Evolutionary conservation across 2,888 invertebrate genomes (phyloP).

Genomic region (Campopleginae sp.): DNA sequence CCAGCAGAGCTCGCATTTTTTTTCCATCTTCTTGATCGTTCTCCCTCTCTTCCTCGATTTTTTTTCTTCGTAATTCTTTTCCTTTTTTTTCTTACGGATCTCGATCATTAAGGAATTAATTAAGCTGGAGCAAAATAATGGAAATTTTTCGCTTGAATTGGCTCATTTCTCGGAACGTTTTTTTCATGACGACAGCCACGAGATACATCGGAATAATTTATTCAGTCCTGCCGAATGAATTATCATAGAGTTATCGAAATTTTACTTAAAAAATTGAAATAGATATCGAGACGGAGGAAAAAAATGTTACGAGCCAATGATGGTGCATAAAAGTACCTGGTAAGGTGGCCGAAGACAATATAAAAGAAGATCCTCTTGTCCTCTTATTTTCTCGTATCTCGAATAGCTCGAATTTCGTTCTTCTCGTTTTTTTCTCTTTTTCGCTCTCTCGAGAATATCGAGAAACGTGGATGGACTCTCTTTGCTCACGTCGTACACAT

Average conservation of each 20-base stretch:
- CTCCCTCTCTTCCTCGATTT: neutral
- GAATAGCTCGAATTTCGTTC: slow-evolving; percentile 57
- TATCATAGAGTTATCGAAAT: neutral
- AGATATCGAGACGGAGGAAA: neutral
- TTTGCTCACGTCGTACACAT: slow-evolving; percentile 74
- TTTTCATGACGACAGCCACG: neutral
- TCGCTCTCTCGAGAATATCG: slow-evolving; percentile 54
- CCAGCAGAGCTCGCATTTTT: slow-evolving; percentile 54
- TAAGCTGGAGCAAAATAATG: slow-evolving; percentile 13
- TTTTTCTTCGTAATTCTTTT: neutral
- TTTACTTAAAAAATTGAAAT: neutral
- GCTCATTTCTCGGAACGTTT: neutral
- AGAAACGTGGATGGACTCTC: slow-evolving; percentile 39
- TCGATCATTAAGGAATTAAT: slow-evolving; percentile 45
- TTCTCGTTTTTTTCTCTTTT: neutral
- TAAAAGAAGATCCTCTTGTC: slow-evolving; percentile 6
- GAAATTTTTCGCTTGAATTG: neutral
- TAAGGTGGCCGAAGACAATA: neutral
- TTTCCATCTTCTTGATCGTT: slow-evolving; percentile 30
- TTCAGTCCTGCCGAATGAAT: neutral
- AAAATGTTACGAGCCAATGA: neutral
- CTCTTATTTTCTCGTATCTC: slow-evolving; percentile 47
- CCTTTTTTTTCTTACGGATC: neutral
- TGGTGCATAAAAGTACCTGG: slow-evolving; percentile 10
- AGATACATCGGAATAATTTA: neutral